A percentile compares a stretch with the other conserved stretches of the same genome.
phyloP scores from a whole-genome alignment of 2,113 vertebrate species.

The Phodopus roborovskii region DNA sequence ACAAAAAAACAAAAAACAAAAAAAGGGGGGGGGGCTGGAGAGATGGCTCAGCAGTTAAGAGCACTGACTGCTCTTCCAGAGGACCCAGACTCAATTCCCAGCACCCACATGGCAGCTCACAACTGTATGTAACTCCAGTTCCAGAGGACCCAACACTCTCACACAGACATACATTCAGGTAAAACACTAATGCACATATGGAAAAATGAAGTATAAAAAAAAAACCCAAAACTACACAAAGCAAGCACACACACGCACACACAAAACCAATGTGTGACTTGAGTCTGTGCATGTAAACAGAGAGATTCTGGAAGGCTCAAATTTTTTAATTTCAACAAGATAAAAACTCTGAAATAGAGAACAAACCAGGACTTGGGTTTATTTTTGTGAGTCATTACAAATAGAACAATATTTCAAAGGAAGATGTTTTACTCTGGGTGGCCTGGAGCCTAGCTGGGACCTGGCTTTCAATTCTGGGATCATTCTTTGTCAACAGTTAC shows the following conservation, averaged over 20 bases:
- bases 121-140: too few species aligned
- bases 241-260: not conserved
- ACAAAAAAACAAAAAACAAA: too few species aligned
- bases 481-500: not conserved
- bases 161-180: too few species aligned
- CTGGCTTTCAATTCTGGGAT: not conserved
- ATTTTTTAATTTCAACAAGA: slow-evolving; percentile 1
- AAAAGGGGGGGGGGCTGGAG: too few species aligned
- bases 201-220: not conserved
- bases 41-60: too few species aligned
- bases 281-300: not conserved
- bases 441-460: not conserved
- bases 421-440: not conserved
- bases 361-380: not conserved
- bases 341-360: not conserved
- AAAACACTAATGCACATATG: too few species aligned
- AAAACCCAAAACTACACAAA: not conserved
- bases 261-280: not conserved
- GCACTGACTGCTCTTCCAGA: too few species aligned
- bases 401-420: not conserved
- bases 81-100: too few species aligned
- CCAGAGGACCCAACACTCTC: too few species aligned
- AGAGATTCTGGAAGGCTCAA: not conserved
- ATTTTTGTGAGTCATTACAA: not conserved
- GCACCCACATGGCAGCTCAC: too few species aligned